Evolutionary conservation across 1,140 invertebrate genomes (phyloP).

Genomic region (Oreohelix idahoensis): DNA sequence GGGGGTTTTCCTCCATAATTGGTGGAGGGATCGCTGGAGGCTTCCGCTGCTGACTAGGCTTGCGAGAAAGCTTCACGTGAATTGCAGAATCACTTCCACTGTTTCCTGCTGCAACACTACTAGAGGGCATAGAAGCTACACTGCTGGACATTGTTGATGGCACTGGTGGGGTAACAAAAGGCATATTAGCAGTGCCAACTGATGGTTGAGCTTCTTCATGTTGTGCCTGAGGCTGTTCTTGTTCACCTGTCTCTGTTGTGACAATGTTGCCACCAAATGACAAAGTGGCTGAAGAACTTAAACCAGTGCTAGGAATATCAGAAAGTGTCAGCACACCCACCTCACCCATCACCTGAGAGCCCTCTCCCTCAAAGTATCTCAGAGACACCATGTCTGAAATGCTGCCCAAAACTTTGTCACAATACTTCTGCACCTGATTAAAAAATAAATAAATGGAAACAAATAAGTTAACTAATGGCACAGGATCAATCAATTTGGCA

Average conservation of each 20-base stretch:
- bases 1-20: neutral
- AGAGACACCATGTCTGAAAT: neutral
- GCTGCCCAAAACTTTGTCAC: constrained; percentile 22
- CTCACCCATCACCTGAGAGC: neutral
- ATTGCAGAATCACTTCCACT: neutral
- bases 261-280: constrained; percentile 28
- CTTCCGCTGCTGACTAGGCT: neutral
- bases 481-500: too few species aligned
- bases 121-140: neutral
- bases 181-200: neutral
- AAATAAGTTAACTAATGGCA: too few species aligned
- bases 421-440: constrained; percentile 21
- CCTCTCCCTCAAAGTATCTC: neutral
- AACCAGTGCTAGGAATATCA: neutral
- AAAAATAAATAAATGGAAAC: neutral
- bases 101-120: neutral
- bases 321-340: neutral
- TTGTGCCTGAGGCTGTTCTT: neutral
- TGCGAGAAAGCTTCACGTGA: neutral
- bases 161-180: neutral
- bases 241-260: constrained; percentile 7
- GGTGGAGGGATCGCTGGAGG: neutral
- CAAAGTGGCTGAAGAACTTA: neutral
- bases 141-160: neutral
- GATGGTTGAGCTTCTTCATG: neutral